Evolutionary conservation across 1,140 invertebrate genomes (phyloP).

Genomic region (Cyclina sinensis): DNA sequence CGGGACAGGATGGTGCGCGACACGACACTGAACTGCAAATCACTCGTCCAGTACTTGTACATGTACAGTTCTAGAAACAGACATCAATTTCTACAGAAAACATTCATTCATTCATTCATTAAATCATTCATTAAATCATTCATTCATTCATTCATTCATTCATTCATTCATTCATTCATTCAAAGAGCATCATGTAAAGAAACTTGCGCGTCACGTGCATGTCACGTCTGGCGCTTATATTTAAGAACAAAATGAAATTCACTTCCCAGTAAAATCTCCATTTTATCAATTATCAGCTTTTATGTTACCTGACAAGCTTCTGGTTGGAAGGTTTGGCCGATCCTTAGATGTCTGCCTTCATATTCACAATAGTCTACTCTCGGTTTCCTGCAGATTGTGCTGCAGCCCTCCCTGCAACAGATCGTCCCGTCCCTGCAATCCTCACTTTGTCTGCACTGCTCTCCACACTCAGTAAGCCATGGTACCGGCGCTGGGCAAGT

Average conservation of each 20-base stretch:
- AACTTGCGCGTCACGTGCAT: too few relatives aligned
- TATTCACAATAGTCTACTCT: neutral
- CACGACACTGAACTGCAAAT: neutral
- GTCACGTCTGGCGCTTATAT: too few relatives aligned
- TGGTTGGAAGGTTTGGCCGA: neutral
- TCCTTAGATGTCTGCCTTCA: neutral
- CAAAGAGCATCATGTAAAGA: too few relatives aligned
- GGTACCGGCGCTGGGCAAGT: neutral
- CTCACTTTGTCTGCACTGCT: neutral
- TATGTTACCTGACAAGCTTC: neutral
- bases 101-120: too few relatives aligned
- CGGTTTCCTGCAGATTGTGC: neutral
- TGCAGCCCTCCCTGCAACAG: constrained; percentile 31
- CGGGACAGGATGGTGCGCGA: neutral
- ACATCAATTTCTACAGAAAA: neutral
- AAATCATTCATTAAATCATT: too few relatives aligned
- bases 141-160: too few relatives aligned
- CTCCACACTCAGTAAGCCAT: neutral
- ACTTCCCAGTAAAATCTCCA: too few relatives aligned
- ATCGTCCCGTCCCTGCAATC: neutral
- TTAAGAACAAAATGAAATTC: too few relatives aligned
- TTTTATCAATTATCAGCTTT: too few relatives aligned
- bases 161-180: too few relatives aligned
- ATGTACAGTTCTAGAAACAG: neutral
- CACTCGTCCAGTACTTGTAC: neutral